These are phyloP conservation scores for Bujurquina vittata DNA, from an alignment of 2,113 vertebrate species.

Conservation along the genomic window DNA sequence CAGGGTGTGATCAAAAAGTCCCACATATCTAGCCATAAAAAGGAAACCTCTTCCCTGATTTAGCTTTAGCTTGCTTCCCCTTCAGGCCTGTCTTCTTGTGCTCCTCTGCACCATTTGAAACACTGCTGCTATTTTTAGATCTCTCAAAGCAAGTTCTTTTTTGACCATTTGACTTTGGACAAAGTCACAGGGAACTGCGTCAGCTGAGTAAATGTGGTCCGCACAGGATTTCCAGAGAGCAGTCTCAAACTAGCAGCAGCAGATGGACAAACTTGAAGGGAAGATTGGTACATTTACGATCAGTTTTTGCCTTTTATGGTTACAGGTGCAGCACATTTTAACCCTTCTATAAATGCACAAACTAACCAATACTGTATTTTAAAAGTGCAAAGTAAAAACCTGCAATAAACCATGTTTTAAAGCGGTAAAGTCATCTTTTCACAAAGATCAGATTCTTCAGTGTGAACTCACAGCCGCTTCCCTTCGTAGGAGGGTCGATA, in stretches of 20 bases:
- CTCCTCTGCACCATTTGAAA: neutral
- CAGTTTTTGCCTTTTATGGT: neutral
- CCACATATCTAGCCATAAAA: neutral
- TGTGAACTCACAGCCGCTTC: constrained; percentile 5
- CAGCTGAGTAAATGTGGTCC: neutral
- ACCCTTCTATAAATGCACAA: neutral
- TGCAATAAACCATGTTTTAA: too few species aligned
- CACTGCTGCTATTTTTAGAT: neutral
- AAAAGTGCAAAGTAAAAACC: neutral
- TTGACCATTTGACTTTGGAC: neutral
- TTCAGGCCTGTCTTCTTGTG: neutral
- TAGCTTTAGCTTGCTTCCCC: neutral
- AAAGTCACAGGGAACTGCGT: neutral
- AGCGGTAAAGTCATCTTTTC: neutral
- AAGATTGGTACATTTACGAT: neutral
- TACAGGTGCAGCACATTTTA: neutral
- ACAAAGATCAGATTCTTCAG: neutral
- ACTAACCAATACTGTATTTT: neutral
- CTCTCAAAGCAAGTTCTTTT: neutral
- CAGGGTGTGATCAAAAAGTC: neutral
- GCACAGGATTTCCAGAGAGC: too few species aligned
- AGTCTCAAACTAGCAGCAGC: neutral
- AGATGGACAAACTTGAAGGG: neutral
- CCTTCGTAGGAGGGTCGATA: constrained; percentile 84
- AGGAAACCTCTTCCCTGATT: neutral